Evolutionary conservation across 1,140 invertebrate species (phyloP).

Genomic region (Formica selysi): DNA sequence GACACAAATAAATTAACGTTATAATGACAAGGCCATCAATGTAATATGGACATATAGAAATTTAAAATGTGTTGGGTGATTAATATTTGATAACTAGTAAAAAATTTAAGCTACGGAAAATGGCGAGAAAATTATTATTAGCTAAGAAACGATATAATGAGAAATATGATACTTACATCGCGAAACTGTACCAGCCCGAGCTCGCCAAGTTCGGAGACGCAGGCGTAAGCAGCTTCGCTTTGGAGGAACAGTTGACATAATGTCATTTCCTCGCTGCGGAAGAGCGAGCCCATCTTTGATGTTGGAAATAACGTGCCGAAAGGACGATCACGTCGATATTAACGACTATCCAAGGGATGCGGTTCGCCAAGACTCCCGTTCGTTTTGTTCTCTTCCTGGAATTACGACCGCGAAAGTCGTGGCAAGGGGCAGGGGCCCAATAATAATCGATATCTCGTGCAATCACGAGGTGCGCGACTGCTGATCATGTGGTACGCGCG

Average conservation of each 20-base stretch:
- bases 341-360: background rate
- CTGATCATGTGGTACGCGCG: conserved; percentile 9
- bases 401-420: background rate
- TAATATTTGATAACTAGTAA: background rate
- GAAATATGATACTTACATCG: conserved; percentile 90
- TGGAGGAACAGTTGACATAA: conserved; percentile 96
- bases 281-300: conserved; percentile 91
- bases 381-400: background rate
- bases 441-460: conserved; percentile 62
- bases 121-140: background rate
- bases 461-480: conserved; percentile 61
- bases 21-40: background rate
- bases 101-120: background rate
- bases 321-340: background rate
- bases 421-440: background rate
- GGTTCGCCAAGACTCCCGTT: background rate
- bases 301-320: background rate
- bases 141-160: background rate
- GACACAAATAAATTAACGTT: background rate
- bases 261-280: conserved; percentile 96
- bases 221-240: conserved; percentile 97
- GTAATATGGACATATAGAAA: background rate
- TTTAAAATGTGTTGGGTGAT: background rate
- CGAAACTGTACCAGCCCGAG: conserved; percentile 97
- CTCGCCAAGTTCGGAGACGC: conserved; percentile 97